Conservation (phyloP, 2,113 vertebrate species). For the Dissostichus mawsoni region DNA sequence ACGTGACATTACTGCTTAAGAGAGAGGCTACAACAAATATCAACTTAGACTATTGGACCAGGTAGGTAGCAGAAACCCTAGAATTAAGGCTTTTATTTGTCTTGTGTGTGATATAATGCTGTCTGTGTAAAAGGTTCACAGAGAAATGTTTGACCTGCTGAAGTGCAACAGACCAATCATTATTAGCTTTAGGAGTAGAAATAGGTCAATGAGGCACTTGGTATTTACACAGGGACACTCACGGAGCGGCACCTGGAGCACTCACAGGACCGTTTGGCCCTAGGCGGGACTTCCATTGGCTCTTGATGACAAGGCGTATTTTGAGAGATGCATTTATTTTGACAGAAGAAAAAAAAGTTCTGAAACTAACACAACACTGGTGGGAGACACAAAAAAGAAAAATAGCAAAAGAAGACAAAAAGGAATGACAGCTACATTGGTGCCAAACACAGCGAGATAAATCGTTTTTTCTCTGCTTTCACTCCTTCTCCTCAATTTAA, state of each 20-base stretch:
- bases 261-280: not conserved
- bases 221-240: conserved; percentile 16
- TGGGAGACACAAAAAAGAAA: conserved; percentile 9
- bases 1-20: conserved; percentile 35
- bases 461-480: conserved; percentile 10
- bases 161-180: not conserved
- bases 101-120: not conserved
- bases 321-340: conserved; percentile 23
- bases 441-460: conserved; percentile 35
- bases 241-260: conserved; percentile 15
- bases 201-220: conserved; percentile 23
- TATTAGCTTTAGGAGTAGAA: not conserved
- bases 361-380: conserved; percentile 29
- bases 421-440: conserved; percentile 29
- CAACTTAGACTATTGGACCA: not conserved
- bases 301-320: not conserved
- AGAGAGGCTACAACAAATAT: conserved; percentile 33
- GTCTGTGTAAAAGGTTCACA: not conserved
- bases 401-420: conserved; percentile 24
- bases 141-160: not conserved
- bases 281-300: not conserved
- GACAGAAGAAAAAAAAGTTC: conserved; percentile 19
- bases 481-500: conserved; percentile 59
- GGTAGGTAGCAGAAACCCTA: conserved; percentile 6
- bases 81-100: too few species aligned